Evolutionary conservation across 2,888 invertebrate genomes (phyloP).

Genomic region (Elegia similella): DNA sequence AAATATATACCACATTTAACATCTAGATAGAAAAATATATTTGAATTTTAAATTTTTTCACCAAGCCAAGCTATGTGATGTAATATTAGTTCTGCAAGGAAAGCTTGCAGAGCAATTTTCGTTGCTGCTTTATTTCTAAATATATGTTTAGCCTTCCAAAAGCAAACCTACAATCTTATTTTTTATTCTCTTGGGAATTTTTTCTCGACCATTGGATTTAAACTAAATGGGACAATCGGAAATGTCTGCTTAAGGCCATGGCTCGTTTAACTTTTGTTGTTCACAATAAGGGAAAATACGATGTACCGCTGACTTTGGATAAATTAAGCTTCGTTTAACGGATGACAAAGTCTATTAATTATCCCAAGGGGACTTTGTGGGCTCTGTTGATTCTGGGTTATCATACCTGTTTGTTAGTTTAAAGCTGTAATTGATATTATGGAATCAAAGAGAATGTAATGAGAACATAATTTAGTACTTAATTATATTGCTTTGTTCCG

Average conservation of each 20-base stretch:
- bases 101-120: no score
- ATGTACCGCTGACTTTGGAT: neutral
- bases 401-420: neutral
- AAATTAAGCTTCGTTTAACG: neutral
- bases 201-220: neutral
- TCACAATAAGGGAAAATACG: neutral
- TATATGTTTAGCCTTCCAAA: no score
- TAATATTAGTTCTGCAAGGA: no score
- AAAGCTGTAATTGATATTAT: neutral
- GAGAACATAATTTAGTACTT: no score
- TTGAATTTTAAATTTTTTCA: no score
- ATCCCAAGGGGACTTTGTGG: constrained; percentile 21
- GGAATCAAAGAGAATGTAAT: neutral
- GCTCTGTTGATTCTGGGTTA: constrained; percentile 26
- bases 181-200: neutral
- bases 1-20: no score
- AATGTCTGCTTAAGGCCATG: neutral
- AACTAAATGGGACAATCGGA: neutral
- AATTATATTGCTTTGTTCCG: no score
- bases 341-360: constrained; percentile 8
- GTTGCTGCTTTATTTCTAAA: no score
- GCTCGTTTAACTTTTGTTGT: constrained; percentile 10
- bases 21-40: no score
- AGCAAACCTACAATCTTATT: neutral
- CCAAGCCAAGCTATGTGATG: no score